Conservation (phyloP, 2,888 invertebrate genomes). For the Dinocampus coccinellae region DNA sequence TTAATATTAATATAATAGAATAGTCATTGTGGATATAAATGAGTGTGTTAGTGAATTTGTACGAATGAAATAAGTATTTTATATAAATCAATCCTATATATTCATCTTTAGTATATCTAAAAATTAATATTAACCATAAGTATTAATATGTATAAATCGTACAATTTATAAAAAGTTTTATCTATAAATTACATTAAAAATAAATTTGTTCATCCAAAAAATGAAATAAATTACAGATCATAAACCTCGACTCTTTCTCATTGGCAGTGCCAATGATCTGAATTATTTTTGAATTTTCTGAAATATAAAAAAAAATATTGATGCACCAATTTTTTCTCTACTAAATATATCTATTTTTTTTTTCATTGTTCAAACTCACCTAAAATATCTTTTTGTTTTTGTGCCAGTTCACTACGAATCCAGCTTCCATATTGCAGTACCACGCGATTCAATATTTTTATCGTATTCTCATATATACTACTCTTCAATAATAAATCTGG, state of each 20-base stretch:
- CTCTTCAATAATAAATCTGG: conserved; percentile 56
- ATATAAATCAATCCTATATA: background rate
- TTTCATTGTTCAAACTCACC: conserved; percentile 34
- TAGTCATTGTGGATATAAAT: background rate
- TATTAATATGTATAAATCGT: conserved; percentile 1
- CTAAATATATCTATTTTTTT: background rate
- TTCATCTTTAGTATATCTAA: background rate
- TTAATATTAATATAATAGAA: background rate
- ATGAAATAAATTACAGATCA: conserved; percentile 65
- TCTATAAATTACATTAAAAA: conserved; percentile 20
- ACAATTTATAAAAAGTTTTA: background rate
- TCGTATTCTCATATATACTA: conserved; percentile 57
- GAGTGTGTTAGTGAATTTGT: background rate
- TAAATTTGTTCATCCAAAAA: conserved; percentile 61
- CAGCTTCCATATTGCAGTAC: conserved; percentile 57
- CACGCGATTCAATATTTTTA: conserved; percentile 60
- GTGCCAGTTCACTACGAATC: conserved; percentile 54
- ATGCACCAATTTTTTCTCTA: background rate
- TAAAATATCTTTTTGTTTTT: conserved; percentile 58
- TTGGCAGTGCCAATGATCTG: conserved; percentile 58
- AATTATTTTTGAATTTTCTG: conserved; percentile 64
- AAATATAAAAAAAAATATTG: conserved; percentile 38
- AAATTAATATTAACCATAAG: background rate
- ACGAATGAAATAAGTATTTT: background rate
- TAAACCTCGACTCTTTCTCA: conserved; percentile 59